These are phyloP conservation scores for Centrocercus urophasianus DNA, from an alignment of 2,113 vertebrate genomes.

Conservation along the genomic window DNA sequence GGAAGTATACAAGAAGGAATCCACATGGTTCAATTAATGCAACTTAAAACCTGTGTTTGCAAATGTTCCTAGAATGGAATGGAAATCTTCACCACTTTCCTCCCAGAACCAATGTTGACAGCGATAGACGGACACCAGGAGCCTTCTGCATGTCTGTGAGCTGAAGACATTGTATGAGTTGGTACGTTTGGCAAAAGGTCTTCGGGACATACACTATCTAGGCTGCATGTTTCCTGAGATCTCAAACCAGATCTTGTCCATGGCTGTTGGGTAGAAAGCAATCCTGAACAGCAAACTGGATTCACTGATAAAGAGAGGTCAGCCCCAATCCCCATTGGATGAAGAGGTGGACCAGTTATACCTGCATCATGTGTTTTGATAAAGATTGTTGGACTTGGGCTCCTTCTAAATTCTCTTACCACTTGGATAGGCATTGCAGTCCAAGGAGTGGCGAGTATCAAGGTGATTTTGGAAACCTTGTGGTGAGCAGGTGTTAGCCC, in stretches of 20 bases:
- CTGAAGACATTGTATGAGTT: background rate
- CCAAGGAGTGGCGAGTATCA: slow-evolving; percentile 74
- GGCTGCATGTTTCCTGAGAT: background rate
- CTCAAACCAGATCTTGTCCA: slow-evolving; percentile 27
- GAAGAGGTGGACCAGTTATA: background rate
- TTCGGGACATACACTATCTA: background rate
- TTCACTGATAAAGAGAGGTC: slow-evolving; percentile 67
- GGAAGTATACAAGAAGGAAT: background rate
- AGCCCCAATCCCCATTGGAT: slow-evolving; percentile 19
- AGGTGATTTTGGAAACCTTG: slow-evolving; percentile 74
- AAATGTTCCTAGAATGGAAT: slow-evolving; percentile 66
- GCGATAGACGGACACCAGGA: slow-evolving; percentile 40
- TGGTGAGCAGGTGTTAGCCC: slow-evolving; percentile 59
- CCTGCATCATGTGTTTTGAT: slow-evolving; percentile 23
- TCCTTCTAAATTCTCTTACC: slow-evolving; percentile 70
- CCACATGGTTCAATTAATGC: background rate
- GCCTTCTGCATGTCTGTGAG: background rate
- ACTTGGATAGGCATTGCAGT: slow-evolving; percentile 72
- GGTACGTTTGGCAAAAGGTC: slow-evolving; percentile 28
- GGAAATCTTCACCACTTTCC: slow-evolving; percentile 76
- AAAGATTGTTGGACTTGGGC: slow-evolving; percentile 44
- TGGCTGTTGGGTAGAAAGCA: slow-evolving; percentile 14
- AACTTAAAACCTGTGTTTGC: background rate
- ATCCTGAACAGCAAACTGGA: slow-evolving; percentile 55
- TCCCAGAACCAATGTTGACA: slow-evolving; percentile 71